Evolutionary conservation across 1,140 invertebrate species (phyloP).

Genomic region (Drosophila obscura): DNA sequence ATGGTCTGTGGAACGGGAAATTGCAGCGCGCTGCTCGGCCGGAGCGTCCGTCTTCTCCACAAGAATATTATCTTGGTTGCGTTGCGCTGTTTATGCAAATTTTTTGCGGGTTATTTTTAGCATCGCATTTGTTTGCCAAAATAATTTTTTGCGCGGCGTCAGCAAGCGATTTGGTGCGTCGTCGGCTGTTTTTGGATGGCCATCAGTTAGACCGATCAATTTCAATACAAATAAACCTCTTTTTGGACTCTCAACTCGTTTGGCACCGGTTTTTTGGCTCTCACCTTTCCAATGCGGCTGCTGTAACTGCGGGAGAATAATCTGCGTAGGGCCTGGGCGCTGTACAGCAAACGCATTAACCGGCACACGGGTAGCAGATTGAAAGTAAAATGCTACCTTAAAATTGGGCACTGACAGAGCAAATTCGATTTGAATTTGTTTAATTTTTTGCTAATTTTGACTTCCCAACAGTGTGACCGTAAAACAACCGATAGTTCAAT

Average conservation of each 20-base stretch:
- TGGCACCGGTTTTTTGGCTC: conserved; percentile 1
- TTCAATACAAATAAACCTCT: conserved; percentile 2
- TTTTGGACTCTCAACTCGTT: background rate
- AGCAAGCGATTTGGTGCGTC: no score
- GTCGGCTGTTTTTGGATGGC: no score
- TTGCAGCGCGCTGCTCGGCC: background rate
- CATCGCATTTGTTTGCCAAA: conserved; percentile 29
- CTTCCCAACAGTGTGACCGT: background rate
- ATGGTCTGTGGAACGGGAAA: background rate
- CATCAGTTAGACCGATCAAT: no score
- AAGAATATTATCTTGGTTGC: background rate
- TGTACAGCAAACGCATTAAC: conserved; percentile 58
- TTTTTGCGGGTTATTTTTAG: conserved; percentile 59
- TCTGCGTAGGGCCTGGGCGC: conserved; percentile 23
- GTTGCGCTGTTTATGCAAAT: conserved; percentile 58
- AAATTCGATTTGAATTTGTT: no score
- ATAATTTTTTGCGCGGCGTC: no score
- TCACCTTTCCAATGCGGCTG: conserved; percentile 48
- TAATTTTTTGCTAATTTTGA: no score
- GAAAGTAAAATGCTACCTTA: no score
- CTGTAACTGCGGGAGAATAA: conserved; percentile 42
- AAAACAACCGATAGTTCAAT: no score
- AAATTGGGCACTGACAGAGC: no score
- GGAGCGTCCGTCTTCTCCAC: background rate
- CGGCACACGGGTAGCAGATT: background rate